A percentile compares a stretch with the other conserved stretches of the same genome.
phyloP scores from a whole-genome alignment of 2,888 invertebrate genomes.

The Agelastica alni region DNA sequence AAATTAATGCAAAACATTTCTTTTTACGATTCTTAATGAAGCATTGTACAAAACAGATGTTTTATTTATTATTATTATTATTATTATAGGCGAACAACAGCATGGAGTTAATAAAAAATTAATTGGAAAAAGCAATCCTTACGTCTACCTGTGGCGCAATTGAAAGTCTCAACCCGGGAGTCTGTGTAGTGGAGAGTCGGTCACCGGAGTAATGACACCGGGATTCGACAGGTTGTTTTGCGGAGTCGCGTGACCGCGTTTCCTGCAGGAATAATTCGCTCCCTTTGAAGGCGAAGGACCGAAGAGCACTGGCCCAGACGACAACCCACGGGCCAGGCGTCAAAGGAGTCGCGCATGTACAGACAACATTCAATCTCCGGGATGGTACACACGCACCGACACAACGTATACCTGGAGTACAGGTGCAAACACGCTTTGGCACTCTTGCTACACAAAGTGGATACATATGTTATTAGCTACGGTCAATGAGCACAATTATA shows the following conservation, averaged over 20 bases:
- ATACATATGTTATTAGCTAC: conserved; percentile 10
- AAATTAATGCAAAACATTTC: too few relatives aligned
- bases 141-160: conserved; percentile 6
- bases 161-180: conserved; percentile 3
- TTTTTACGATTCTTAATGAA: too few relatives aligned
- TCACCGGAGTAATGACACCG: conserved; percentile 24
- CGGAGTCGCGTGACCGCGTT: conserved; percentile 22
- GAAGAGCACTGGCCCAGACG: conserved; percentile 45
- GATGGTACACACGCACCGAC: conserved; percentile 20
- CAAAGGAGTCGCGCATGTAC: conserved; percentile 39
- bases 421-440: conserved; percentile 15
- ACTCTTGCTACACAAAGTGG: not conserved
- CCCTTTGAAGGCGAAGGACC: conserved; percentile 38
- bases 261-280: conserved; percentile 12
- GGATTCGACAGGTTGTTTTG: conserved; percentile 35
- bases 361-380: conserved; percentile 24
- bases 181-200: conserved; percentile 14
- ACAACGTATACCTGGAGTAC: too few relatives aligned
- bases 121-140: not conserved
- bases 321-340: conserved; percentile 34
- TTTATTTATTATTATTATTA: too few relatives aligned
- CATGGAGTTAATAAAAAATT: not conserved
- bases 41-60: not conserved
- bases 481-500: conserved; percentile 7
- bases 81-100: too few relatives aligned